Conservation (phyloP, 2,797 vertebrate genomes). For the Manis pentadactyla region DNA sequence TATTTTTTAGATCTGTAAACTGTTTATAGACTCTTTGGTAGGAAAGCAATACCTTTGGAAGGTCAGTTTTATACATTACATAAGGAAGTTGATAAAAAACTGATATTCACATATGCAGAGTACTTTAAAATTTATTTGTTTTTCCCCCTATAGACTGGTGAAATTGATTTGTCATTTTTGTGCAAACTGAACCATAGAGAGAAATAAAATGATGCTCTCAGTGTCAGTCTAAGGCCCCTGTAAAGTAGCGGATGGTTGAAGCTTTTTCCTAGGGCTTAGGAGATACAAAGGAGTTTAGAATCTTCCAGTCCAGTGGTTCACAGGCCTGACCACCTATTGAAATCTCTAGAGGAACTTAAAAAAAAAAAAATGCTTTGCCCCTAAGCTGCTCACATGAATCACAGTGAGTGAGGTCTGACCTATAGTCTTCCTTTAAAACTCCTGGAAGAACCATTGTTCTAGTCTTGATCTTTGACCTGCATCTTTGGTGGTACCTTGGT, state of each 20-base stretch:
- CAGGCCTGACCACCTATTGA: background rate
- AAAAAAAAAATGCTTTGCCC: background rate
- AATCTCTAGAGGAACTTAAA: background rate
- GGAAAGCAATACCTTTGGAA: constrained; percentile 4
- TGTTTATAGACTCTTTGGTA: background rate
- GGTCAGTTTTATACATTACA: background rate
- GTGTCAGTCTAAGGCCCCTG: background rate
- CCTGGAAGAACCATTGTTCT: background rate
- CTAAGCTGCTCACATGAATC: background rate
- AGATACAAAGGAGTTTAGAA: background rate
- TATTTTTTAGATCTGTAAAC: constrained; percentile 1
- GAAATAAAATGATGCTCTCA: background rate
- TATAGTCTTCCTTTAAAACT: background rate
- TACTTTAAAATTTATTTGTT: background rate
- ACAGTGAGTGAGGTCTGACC: background rate
- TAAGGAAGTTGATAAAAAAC: constrained; percentile 11
- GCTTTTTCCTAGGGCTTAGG: background rate
- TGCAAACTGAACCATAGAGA: background rate
- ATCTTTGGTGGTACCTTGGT: background rate
- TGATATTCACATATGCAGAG: background rate
- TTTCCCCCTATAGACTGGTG: background rate
- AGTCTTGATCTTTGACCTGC: background rate
- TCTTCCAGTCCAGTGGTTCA: background rate
- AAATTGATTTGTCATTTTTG: constrained; percentile 36
- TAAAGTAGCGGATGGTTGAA: background rate